Evolutionary conservation across 2,113 vertebrate genomes (phyloP).

Genomic region (Triplophysa dalaica): DNA sequence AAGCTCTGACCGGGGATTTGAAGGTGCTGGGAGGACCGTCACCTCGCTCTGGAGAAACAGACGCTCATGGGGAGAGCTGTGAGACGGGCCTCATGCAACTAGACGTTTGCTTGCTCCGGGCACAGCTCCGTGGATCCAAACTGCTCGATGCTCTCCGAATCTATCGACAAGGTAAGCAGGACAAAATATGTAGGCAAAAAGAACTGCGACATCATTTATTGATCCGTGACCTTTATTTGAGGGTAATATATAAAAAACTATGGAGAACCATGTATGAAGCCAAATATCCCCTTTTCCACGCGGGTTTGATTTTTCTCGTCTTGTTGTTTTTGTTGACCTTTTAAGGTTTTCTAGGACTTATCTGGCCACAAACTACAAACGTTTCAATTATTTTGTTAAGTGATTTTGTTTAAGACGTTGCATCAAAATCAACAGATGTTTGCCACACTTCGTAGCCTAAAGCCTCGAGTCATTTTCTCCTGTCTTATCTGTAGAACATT

Average conservation of each 20-base stretch:
- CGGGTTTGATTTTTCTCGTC: slow-evolving; percentile 1
- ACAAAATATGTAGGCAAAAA: neutral
- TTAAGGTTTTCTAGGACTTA: neutral
- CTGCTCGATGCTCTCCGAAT: slow-evolving; percentile 91
- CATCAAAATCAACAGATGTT: slow-evolving; percentile 23
- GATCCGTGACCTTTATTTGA: slow-evolving; percentile 24
- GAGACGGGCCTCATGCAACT: slow-evolving; percentile 90
- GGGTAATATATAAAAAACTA: neutral
- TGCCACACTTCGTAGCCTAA: neutral
- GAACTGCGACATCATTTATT: neutral
- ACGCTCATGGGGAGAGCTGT: slow-evolving; percentile 81
- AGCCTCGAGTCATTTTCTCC: neutral
- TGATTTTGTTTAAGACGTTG: slow-evolving; percentile 17
- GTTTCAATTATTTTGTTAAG: neutral
- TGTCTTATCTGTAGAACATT: slow-evolving; percentile 8
- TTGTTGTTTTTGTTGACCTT: slow-evolving; percentile 25
- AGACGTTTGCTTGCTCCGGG: slow-evolving; percentile 85
- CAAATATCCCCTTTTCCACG: slow-evolving; percentile 6
- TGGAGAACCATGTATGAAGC: neutral
- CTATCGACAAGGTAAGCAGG: slow-evolving; percentile 88
- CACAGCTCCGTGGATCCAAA: slow-evolving; percentile 90
- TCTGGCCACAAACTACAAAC: neutral
- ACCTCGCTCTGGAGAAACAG: slow-evolving; percentile 77
- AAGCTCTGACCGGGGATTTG: slow-evolving; percentile 72
- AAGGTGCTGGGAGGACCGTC: slow-evolving; percentile 61